Percentiles rank a stretch among this genome's conserved stretches.
Evolutionary conservation across 2,113 vertebrate species (phyloP).

Genomic region (Shinisaurus crocodilurus): DNA sequence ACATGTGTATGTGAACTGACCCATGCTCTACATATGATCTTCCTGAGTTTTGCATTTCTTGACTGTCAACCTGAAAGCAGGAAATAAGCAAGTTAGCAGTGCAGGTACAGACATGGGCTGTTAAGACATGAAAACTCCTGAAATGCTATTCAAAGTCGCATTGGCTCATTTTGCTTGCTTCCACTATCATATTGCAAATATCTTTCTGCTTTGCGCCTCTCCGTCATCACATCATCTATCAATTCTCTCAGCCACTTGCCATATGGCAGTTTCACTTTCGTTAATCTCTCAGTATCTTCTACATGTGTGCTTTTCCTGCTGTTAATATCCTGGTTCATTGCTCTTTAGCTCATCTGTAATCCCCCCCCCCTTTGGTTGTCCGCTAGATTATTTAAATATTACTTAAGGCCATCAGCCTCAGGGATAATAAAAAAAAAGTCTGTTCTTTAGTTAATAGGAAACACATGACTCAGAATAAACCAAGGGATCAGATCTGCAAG

Average conservation of each 20-base stretch:
- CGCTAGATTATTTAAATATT: slow-evolving; percentile 12
- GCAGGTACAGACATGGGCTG: not conserved
- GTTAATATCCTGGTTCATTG: slow-evolving; percentile 4
- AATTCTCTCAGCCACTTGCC: not conserved
- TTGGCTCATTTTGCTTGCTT: not conserved
- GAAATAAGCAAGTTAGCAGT: not conserved
- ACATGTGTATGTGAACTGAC: not conserved
- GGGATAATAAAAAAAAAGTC: not conserved
- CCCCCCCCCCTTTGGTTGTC: not conserved
- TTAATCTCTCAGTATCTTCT: not conserved
- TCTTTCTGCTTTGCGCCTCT: not conserved
- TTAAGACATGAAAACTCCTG: not conserved
- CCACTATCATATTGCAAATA: not conserved
- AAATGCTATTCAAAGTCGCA: not conserved
- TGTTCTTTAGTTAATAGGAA: not conserved
- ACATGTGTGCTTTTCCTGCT: not conserved
- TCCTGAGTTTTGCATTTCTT: not conserved
- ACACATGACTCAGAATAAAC: not conserved
- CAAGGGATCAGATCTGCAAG: not conserved
- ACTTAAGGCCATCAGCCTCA: not conserved
- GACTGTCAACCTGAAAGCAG: not conserved
- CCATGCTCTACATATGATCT: not conserved
- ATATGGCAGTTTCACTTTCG: not conserved
- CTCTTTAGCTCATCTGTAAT: not conserved
- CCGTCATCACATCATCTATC: not conserved